A percentile compares a stretch with the other conserved stretches of the same genome.
These are phyloP conservation scores for Platygyra sinensis DNA, from an alignment of 64 coral and sea anemone species.

Conservation along the genomic window DNA sequence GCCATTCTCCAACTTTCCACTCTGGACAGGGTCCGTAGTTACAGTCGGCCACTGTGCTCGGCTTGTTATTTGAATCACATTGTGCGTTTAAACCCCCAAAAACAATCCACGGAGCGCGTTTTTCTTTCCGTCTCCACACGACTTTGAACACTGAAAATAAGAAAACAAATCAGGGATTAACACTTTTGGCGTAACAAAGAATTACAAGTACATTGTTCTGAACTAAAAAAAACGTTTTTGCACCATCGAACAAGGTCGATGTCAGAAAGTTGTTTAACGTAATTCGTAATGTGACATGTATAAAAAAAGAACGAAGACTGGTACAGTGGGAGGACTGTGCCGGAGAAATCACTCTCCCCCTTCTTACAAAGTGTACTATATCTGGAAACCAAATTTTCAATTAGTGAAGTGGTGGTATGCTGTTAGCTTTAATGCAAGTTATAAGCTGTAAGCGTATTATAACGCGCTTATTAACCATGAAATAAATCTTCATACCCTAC, in stretches of 20 bases:
- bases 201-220: no score
- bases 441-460: no score
- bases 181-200: not conserved
- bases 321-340: no score
- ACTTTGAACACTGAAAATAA: slow-evolving; percentile 34
- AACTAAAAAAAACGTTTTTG: no score
- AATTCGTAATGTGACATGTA: no score
- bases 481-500: not conserved
- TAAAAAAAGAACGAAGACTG: no score
- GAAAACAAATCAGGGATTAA: not conserved
- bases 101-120: slow-evolving; percentile 29
- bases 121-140: slow-evolving; percentile 37
- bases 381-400: no score
- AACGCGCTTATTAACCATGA: not conserved
- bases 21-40: slow-evolving; percentile 35
- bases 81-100: not conserved
- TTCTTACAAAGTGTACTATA: no score
- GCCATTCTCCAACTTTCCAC: slow-evolving; percentile 59
- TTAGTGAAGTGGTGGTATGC: no score
- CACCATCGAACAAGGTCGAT: no score
- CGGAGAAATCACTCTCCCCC: no score
- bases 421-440: not conserved
- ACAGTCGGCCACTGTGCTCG: not conserved
- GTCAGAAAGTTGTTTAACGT: no score
- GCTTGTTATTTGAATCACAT: slow-evolving; percentile 33